phyloP scores from a whole-genome alignment of 1,140 invertebrate species.

The Bombus superbus region DNA sequence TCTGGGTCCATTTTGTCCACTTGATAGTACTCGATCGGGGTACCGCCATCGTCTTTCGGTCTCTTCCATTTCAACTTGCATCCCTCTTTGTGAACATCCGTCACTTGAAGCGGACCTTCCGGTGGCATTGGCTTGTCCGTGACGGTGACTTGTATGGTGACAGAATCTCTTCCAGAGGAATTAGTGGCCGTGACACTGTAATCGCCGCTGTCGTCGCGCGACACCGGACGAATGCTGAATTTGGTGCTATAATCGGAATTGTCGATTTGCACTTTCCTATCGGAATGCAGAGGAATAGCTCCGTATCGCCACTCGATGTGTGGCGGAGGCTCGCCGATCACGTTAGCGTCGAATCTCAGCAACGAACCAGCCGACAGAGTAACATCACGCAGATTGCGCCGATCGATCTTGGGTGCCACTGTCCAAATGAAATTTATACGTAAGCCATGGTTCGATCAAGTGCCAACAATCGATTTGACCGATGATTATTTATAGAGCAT shows the following conservation, averaged over 20 bases:
- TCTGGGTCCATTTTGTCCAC: conserved; percentile 97
- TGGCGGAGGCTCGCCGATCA: conserved; percentile 96
- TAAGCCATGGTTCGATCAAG: neutral
- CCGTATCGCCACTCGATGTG: conserved; percentile 94
- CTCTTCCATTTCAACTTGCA: conserved; percentile 97
- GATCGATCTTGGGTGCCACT: conserved; percentile 97
- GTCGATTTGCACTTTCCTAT: conserved; percentile 89
- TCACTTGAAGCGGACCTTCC: conserved; percentile 94
- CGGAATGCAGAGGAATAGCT: conserved; percentile 83
- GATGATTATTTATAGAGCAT: conserved; percentile 22
- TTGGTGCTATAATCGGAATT: conserved; percentile 95
- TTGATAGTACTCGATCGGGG: conserved; percentile 95
- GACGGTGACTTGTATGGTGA: conserved; percentile 94
- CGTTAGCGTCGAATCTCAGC: conserved; percentile 95
- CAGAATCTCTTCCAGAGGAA: conserved; percentile 93
- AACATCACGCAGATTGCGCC: conserved; percentile 93
- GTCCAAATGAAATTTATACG: conserved; percentile 63
- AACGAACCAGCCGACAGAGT: conserved; percentile 95
- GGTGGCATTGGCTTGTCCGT: conserved; percentile 95
- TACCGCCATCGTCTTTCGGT: conserved; percentile 94
- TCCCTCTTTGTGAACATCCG: conserved; percentile 95
- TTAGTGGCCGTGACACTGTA: conserved; percentile 94
- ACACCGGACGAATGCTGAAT: conserved; percentile 90
- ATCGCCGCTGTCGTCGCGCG: conserved; percentile 92
- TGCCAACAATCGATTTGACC: conserved; percentile 43